Base-by-base conservation (phyloP, 2,113 vertebrate genomes). In the Ammodytes marinus region DNA sequence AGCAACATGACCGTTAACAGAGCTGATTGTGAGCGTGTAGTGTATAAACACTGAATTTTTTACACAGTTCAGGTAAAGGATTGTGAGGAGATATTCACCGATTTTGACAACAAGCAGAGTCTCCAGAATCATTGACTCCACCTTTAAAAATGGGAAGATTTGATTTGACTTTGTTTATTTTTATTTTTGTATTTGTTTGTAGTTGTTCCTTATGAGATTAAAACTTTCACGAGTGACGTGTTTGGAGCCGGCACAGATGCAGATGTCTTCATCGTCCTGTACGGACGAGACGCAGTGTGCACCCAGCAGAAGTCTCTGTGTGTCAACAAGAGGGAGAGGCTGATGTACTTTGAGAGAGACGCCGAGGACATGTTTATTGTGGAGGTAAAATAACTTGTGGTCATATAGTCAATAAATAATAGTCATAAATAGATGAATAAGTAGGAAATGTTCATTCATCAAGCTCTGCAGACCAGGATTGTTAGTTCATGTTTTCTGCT, bases 121-220 rank as follows among this genome's bases (percentile, higher is more conserved):
- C 27, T 27, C 27, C 27, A 27, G 27, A 27, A 27, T 27, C 27
- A 27, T 27, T 27, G 27, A 27, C 27, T 27, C 27, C 27, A 27
- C 27, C 27, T 2, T 27, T 1, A 55, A 47, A 39, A 27, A 27
- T 59, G 7, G 65, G 27, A 11, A 37, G 57, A 49, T 57, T 13
- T 73, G 6, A 55, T 55, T 47, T 61, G 4, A 61, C 47, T 39
- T 12, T 61, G 3, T 2, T 66, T 60, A 2, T 67, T 3, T 77
- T 73, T n/a, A 58, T 40, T 40, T 55, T 43, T 14, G 5, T 43
- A 46, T 88, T 52, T 37, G 37, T 69, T 86, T 85, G 15, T 71
- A 99, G 98, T 97, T 90, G 97, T 99, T 67, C 98, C 97, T 6
- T 99, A 99, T 0, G 98, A 99, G 92, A 97, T 99, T 69, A 99